Evolutionary conservation across 2,113 vertebrate genomes (phyloP).

Genomic region (Lasiurus cinereus): DNA sequence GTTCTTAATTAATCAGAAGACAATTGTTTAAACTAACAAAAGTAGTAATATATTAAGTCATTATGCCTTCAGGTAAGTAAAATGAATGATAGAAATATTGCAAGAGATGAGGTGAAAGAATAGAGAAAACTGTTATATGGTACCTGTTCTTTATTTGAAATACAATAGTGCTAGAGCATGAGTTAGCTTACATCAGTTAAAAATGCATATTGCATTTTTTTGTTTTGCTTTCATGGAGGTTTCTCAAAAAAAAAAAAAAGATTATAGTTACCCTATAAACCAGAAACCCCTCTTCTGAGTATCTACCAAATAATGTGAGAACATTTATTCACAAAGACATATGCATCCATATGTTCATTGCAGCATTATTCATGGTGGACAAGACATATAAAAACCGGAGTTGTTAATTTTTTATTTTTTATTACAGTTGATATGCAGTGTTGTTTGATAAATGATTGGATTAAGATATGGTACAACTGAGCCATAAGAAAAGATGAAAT

Average conservation of each 20-base stretch:
- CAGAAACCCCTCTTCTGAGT: not conserved
- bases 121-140: not conserved
- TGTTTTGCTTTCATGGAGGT: not conserved
- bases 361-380: not conserved
- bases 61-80: not conserved
- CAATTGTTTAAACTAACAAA: not conserved
- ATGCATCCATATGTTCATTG: not conserved
- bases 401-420: too few species aligned
- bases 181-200: not conserved
- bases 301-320: not conserved
- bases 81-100: not conserved
- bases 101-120: not conserved
- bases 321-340: not conserved
- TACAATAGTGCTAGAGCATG: not conserved
- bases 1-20: not conserved
- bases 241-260: not conserved
- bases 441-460: not conserved
- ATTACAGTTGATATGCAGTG: not conserved
- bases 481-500: not conserved
- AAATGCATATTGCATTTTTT: not conserved
- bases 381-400: not conserved
- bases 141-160: not conserved
- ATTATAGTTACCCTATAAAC: not conserved
- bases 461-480: not conserved
- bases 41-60: not conserved